Evolutionary conservation across 2,113 vertebrate species (phyloP).

Genomic region (Pelusios castaneus): DNA sequence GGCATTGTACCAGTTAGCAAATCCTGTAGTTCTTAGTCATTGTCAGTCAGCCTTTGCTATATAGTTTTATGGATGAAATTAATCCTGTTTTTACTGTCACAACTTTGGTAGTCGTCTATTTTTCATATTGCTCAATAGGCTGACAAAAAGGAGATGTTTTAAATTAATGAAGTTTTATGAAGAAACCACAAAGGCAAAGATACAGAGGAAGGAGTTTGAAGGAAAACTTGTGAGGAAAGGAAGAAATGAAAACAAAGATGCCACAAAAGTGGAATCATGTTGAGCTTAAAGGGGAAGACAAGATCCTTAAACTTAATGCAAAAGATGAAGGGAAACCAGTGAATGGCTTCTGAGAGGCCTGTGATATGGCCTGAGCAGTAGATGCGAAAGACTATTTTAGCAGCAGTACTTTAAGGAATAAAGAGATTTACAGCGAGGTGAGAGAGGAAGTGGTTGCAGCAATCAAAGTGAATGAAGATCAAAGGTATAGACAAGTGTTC

Average conservation of each 20-base stretch:
- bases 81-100: not conserved
- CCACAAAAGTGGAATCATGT: not conserved
- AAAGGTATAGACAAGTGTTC: not conserved
- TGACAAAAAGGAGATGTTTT: conserved; percentile 12
- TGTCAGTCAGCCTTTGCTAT: conserved; percentile 14
- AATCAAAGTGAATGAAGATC: not conserved
- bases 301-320: not conserved
- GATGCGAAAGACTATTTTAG: not conserved
- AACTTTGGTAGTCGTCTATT: conserved; percentile 17
- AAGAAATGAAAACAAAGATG: not conserved
- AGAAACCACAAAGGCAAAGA: not conserved
- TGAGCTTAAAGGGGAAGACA: not conserved
- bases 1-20: not conserved
- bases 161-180: conserved; percentile 8
- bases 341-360: not conserved
- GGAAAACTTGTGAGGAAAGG: not conserved
- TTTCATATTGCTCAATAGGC: conserved; percentile 10
- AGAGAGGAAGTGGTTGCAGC: not conserved
- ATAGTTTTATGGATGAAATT: not conserved
- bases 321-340: not conserved
- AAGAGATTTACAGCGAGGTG: not conserved
- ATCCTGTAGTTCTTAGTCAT: not conserved
- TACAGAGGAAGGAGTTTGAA: not conserved
- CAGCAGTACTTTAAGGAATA: not conserved
- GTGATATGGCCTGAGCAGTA: not conserved